These are phyloP conservation scores for Chrysemys picta DNA, from an alignment of 2,113 vertebrate genomes.

Conservation along the genomic window DNA sequence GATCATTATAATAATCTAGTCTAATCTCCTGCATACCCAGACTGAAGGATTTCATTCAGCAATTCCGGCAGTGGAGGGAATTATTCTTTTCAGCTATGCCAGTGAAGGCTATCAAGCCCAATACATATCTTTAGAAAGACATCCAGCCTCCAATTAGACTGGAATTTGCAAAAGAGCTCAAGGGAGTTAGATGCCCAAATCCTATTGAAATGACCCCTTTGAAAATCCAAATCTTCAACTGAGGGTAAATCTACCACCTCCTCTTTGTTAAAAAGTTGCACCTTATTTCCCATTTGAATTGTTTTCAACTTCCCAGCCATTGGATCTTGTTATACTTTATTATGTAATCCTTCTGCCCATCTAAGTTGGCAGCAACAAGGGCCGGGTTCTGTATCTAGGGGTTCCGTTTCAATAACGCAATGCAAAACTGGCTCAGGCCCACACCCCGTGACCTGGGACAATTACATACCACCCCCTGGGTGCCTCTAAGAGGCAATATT, in stretches of 20 bases:
- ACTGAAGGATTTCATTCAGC: background rate
- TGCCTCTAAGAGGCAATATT: no score
- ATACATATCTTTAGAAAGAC: background rate
- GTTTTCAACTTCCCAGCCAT: background rate
- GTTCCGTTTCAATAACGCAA: no score
- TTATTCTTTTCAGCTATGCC: accelerated
- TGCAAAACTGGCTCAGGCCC: no score
- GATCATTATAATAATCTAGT: background rate
- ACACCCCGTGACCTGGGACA: no score
- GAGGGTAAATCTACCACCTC: background rate
- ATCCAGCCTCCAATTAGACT: background rate
- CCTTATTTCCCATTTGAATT: background rate
- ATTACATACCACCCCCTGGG: no score
- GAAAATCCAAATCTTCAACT: background rate
- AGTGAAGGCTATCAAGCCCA: background rate
- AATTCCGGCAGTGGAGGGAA: background rate
- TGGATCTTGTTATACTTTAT: background rate
- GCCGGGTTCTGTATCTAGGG: no score
- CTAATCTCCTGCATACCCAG: background rate
- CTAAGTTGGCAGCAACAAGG: no score
- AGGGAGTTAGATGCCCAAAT: background rate
- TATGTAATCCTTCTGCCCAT: no score
- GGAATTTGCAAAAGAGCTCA: background rate
- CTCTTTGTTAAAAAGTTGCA: background rate
- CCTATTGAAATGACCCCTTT: background rate